Evolutionary conservation across 1,140 invertebrate species (phyloP).

Genomic region (Neelides sp.): DNA sequence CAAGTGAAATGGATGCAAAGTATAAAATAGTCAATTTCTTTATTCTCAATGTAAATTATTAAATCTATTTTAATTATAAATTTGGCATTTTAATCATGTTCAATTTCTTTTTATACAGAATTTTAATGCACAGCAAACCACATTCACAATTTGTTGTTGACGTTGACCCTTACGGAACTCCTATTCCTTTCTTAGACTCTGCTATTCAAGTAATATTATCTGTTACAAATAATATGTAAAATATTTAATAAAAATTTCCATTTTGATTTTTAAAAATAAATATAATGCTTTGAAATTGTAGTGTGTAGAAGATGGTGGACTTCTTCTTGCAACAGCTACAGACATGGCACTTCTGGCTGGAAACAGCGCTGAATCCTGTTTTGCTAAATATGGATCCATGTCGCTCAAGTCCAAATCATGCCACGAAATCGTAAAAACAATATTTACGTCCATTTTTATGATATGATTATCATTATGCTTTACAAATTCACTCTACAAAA

Average conservation of each 20-base stretch:
- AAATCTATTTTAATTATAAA: not conserved
- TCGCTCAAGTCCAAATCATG: slow-evolving; percentile 75
- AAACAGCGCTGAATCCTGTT: slow-evolving; percentile 86
- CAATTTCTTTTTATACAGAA: slow-evolving; percentile 42
- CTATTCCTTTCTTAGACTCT: slow-evolving; percentile 80
- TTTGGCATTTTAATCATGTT: slow-evolving; percentile 2
- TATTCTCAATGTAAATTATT: not conserved
- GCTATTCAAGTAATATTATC: slow-evolving; percentile 51
- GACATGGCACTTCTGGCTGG: slow-evolving; percentile 96
- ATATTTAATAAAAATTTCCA: not conserved
- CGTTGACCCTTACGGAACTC: slow-evolving; percentile 94
- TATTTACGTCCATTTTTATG: not conserved
- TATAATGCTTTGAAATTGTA: slow-evolving; percentile 36
- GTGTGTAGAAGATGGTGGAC: slow-evolving; percentile 58
- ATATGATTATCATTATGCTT: not conserved
- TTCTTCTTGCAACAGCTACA: slow-evolving; percentile 90
- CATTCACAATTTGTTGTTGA: slow-evolving; percentile 57
- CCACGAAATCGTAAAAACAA: slow-evolving; percentile 73
- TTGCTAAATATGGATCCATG: slow-evolving; percentile 84
- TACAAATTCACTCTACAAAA: not conserved
- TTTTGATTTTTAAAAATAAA: slow-evolving; percentile 28
- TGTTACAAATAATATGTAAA: slow-evolving; percentile 33
- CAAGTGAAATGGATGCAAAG: slow-evolving; percentile 69
- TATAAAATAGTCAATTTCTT: slow-evolving; percentile 38
- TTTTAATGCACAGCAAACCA: slow-evolving; percentile 69